Percentiles rank a stretch among this genome's conserved stretches.
phyloP scores from a whole-genome alignment of 2,888 invertebrate species.

The Poecilus cupreus region DNA sequence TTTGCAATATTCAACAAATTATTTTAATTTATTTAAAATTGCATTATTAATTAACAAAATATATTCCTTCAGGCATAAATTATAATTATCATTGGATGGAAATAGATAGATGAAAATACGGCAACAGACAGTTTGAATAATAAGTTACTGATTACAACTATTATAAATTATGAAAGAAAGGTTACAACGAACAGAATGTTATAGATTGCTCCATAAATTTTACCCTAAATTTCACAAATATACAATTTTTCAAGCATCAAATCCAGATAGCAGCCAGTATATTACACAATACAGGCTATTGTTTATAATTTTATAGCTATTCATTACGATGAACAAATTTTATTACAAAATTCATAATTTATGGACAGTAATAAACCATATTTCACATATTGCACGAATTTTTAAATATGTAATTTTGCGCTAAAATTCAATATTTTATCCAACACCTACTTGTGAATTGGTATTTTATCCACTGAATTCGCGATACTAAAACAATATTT shows the following conservation, averaged over 20 bases:
- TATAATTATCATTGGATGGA: not conserved
- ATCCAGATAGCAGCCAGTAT: not conserved
- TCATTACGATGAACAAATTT: not conserved
- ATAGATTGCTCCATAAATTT: not conserved
- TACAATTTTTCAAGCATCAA: not conserved
- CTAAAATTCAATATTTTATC: not conserved
- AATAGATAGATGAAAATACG: too few relatives aligned
- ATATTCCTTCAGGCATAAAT: not conserved
- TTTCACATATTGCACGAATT: not conserved
- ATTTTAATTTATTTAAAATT: not conserved
- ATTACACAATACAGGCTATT: not conserved
- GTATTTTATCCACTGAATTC: too few relatives aligned
- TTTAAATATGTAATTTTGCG: not conserved
- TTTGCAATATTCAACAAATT: not conserved
- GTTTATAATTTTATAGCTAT: conserved; percentile 9
- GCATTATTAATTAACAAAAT: not conserved
- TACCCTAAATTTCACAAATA: not conserved
- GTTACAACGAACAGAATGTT: too few relatives aligned
- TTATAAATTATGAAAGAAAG: too few relatives aligned
- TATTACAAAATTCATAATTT: not conserved
- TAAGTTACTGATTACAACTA: too few relatives aligned
- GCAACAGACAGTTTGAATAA: too few relatives aligned
- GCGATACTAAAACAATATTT: too few relatives aligned
- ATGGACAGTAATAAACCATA: not conserved
- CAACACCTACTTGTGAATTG: too few relatives aligned